These are phyloP conservation scores for Denticeps clupeoides DNA, from an alignment of 2,797 vertebrate genomes.

Conservation along the genomic window DNA sequence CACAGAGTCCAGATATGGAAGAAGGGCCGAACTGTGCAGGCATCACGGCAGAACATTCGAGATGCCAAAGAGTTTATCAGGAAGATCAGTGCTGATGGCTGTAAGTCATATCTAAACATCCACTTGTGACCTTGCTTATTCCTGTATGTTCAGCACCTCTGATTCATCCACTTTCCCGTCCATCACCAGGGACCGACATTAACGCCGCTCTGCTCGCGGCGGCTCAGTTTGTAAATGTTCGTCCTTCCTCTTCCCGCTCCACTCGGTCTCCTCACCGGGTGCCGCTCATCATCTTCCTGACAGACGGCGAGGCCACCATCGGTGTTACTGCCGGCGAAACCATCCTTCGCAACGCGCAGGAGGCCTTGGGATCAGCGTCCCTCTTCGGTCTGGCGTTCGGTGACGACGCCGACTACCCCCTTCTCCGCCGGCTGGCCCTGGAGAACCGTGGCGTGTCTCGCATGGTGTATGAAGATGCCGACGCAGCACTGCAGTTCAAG, in stretches of 20 bases:
- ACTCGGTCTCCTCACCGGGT: slow-evolving; percentile 42
- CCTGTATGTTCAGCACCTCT: not conserved
- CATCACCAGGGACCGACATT: slow-evolving; percentile 71
- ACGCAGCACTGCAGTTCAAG: slow-evolving; percentile 67
- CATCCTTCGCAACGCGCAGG: slow-evolving; percentile 64
- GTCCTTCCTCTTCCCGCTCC: slow-evolving; percentile 25
- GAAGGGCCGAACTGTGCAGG: slow-evolving; percentile 58
- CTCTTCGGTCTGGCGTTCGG: slow-evolving; percentile 76
- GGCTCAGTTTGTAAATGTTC: slow-evolving; percentile 60
- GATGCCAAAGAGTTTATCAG: slow-evolving; percentile 67
- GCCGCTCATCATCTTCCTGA: slow-evolving; percentile 73
- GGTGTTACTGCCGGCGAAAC: slow-evolving; percentile 56
- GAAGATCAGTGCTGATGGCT: slow-evolving; percentile 67
- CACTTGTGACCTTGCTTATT: not conserved
- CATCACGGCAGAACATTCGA: slow-evolving; percentile 61
- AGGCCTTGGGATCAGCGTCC: slow-evolving; percentile 50
- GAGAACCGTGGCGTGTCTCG: slow-evolving; percentile 66
- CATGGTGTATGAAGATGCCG: slow-evolving; percentile 67
- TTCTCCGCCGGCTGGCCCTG: slow-evolving; percentile 62
- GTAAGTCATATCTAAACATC: slow-evolving; percentile 45
- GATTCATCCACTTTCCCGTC: not conserved
- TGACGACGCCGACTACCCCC: slow-evolving; percentile 69
- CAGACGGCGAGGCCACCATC: slow-evolving; percentile 70
- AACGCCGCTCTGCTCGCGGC: slow-evolving; percentile 69
- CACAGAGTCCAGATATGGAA: slow-evolving; percentile 69